Percentiles rank a stretch among this genome's conserved stretches.
phyloP scores from a whole-genome alignment of 2,797 vertebrate species.

The Heliangelus exortis region DNA sequence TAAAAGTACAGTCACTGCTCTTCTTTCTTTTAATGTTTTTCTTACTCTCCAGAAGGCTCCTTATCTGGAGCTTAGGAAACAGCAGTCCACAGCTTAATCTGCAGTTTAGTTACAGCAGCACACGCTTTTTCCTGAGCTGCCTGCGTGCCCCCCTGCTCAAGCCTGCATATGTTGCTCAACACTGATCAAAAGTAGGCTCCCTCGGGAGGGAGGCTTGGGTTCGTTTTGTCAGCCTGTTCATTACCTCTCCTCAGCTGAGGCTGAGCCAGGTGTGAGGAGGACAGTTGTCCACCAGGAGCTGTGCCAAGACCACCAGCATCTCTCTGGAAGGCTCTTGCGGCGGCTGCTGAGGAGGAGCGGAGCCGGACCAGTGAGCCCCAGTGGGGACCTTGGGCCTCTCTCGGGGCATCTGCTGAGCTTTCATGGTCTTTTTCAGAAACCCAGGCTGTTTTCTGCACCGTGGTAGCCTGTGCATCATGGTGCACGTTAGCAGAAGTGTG shows the following conservation, averaged over 20 bases:
- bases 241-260: neutral
- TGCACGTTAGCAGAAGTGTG: neutral
- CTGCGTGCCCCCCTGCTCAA: constrained; percentile 25
- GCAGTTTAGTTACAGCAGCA: constrained; percentile 39
- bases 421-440: neutral
- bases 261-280: constrained; percentile 57
- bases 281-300: constrained; percentile 40
- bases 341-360: neutral
- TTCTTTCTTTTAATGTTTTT: neutral
- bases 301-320: constrained; percentile 53
- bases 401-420: neutral
- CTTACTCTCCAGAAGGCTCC: constrained; percentile 41
- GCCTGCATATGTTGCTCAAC: constrained; percentile 50
- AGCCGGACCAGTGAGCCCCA: neutral
- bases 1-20: neutral
- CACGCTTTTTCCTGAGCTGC: constrained; percentile 27
- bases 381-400: neutral
- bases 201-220: neutral
- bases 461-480: accelerated
- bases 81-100: constrained; percentile 57
- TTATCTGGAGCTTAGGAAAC: constrained; percentile 57
- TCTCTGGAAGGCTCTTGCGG: neutral
- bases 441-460: accelerated
- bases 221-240: neutral
- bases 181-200: constrained; percentile 45